Percentiles rank a stretch among this genome's conserved stretches.
phyloP scores from a whole-genome alignment of 2,888 invertebrate genomes.

The Hermodice carunculata region DNA sequence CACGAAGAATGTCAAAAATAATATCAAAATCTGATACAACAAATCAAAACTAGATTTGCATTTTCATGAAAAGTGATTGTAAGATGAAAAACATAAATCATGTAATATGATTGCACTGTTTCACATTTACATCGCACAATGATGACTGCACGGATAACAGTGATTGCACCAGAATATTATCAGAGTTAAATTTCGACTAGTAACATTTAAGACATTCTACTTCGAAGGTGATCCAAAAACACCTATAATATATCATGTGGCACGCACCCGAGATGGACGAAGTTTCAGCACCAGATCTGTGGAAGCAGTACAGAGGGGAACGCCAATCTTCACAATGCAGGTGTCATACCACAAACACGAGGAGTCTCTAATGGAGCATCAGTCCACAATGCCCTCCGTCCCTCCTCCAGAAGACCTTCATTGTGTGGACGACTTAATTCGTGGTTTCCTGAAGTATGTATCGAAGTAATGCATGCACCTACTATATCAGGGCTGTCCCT shows the following conservation, averaged over 20 bases:
- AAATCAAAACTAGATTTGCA: too few relatives aligned
- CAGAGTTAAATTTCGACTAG: too few relatives aligned
- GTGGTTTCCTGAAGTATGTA: slow-evolving; percentile 46
- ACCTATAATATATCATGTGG: slow-evolving; percentile 70
- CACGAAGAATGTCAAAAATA: too few relatives aligned
- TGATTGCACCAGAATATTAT: too few relatives aligned
- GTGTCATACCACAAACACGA: slow-evolving; percentile 64
- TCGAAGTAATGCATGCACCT: too few relatives aligned
- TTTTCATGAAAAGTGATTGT: too few relatives aligned
- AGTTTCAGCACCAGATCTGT: slow-evolving; percentile 68
- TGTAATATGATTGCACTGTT: too few relatives aligned
- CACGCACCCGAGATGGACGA: slow-evolving; percentile 67
- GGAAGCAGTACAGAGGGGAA: slow-evolving; percentile 69
- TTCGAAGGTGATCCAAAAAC: slow-evolving; percentile 53
- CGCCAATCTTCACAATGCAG: slow-evolving; percentile 67
- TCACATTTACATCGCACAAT: too few relatives aligned
- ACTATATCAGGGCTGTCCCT: not conserved
- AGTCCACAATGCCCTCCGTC: slow-evolving; percentile 68
- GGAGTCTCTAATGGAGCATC: slow-evolving; percentile 59
- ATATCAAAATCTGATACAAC: too few relatives aligned
- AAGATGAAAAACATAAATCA: too few relatives aligned
- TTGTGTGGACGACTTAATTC: slow-evolving; percentile 47
- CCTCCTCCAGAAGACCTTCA: slow-evolving; percentile 63
- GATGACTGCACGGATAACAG: too few relatives aligned
- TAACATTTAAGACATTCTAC: too few relatives aligned